A percentile compares a stretch with the other conserved stretches of the same genome.
Evolutionary conservation across 2,888 invertebrate species (phyloP).

Genomic region (Clepsis dumicolana): DNA sequence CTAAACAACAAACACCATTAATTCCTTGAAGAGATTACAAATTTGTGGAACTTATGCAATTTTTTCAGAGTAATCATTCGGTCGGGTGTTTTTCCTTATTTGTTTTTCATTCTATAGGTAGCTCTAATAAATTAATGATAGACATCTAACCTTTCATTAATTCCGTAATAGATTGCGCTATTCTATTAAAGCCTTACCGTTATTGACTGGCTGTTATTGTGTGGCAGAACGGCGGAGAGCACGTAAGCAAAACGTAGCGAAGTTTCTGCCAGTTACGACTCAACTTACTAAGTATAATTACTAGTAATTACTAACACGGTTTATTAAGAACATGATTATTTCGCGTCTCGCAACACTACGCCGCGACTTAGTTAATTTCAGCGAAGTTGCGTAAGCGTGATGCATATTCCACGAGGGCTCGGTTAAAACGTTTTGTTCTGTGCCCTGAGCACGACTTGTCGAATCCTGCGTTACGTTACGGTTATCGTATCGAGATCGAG

Average conservation of each 20-base stretch:
- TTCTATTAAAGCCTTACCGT: neutral
- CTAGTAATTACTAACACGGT: slow-evolving; percentile 25
- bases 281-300: slow-evolving; percentile 9
- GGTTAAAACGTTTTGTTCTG: neutral
- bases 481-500: too few species aligned
- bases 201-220: slow-evolving; percentile 1
- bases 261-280: slow-evolving; percentile 26
- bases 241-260: slow-evolving; percentile 11
- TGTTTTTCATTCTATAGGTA: too few species aligned
- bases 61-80: too few species aligned
- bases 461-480: too few species aligned
- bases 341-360: slow-evolving; percentile 27
- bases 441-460: too few species aligned
- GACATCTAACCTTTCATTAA: slow-evolving; percentile 2
- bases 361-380: slow-evolving; percentile 21
- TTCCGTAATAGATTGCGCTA: slow-evolving; percentile 14
- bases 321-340: slow-evolving; percentile 24
- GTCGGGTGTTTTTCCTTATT: too few species aligned
- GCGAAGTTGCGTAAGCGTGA: slow-evolving; percentile 26
- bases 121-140: slow-evolving; percentile 1
- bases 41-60: too few species aligned
- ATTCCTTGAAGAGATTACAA: too few species aligned
- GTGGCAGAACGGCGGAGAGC: slow-evolving; percentile 17
- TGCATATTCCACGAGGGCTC: slow-evolving; percentile 24
- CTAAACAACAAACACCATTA: too few species aligned